Percentiles rank a stretch among this genome's conserved stretches.
Evolutionary conservation across 2,888 invertebrate genomes (phyloP).

Genomic region (Ochlodes sylvanus): DNA sequence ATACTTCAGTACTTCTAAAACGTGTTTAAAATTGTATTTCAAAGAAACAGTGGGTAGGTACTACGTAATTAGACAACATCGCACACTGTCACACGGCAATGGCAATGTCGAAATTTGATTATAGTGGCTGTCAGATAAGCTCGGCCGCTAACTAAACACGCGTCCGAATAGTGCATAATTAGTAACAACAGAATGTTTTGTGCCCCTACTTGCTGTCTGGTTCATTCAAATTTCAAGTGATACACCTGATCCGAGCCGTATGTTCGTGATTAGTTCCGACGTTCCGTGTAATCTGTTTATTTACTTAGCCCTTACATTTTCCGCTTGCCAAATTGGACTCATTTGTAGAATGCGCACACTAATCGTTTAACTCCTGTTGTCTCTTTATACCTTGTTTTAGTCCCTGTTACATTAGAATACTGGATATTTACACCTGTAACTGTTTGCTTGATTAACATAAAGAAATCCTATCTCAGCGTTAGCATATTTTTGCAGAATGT

Average conservation of each 20-base stretch:
- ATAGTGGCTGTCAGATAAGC: conserved; percentile 42
- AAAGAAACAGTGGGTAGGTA: too few species aligned
- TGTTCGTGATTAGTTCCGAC: conserved; percentile 29
- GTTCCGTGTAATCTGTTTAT: conserved; percentile 33
- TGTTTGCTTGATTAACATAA: not conserved
- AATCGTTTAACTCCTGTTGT: conserved; percentile 11
- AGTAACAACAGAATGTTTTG: conserved; percentile 35
- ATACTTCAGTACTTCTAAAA: too few species aligned
- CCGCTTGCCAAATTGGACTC: conserved; percentile 20
- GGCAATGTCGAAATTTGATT: conserved; percentile 47
- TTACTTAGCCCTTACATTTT: conserved; percentile 27
- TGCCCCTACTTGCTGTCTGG: conserved; percentile 25
- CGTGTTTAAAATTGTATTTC: too few species aligned
- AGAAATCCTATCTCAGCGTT: too few species aligned
- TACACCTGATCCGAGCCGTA: conserved; percentile 19
- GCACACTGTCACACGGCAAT: conserved; percentile 5
- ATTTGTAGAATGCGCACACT: conserved; percentile 4
- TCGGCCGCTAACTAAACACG: conserved; percentile 41
- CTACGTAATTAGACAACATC: not conserved
- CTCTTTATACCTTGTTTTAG: not conserved
- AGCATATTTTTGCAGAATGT: too few species aligned
- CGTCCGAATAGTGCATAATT: conserved; percentile 23
- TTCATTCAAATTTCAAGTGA: conserved; percentile 36
- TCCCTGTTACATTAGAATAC: not conserved
- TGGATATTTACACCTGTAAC: too few species aligned